Conservation (phyloP, 2,888 invertebrate species). For the Bellardia pandia region DNA sequence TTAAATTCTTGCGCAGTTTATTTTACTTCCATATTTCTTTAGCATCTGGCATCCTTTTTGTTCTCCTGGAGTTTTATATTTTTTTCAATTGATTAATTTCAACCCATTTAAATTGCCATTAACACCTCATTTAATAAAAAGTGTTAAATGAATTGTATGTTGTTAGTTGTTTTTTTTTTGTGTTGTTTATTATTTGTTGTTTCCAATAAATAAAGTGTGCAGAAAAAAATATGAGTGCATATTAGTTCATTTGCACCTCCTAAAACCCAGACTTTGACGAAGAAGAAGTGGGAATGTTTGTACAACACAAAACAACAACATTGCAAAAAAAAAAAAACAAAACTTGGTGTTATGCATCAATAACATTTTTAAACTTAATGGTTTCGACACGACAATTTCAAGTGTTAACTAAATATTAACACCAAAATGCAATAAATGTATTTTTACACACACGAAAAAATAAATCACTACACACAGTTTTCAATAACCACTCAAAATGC, state of each 20-base stretch:
- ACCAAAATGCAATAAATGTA: conserved; percentile 65
- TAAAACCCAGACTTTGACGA: conserved; percentile 3
- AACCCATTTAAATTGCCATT: conserved; percentile 67
- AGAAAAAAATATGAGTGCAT: conserved; percentile 24
- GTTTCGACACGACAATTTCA: conserved; percentile 66
- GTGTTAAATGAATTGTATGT: conserved; percentile 59
- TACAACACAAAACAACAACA: neutral
- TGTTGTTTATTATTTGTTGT: neutral
- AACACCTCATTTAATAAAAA: conserved; percentile 68
- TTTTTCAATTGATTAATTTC: conserved; percentile 64
- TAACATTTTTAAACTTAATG: conserved; percentile 63
- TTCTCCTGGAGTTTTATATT: neutral
- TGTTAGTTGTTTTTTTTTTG: conserved; percentile 10
- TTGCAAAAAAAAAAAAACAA: conserved; percentile 8
- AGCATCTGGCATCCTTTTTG: neutral
- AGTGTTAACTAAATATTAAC: conserved; percentile 71
- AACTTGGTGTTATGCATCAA: conserved; percentile 66
- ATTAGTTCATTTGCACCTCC: conserved; percentile 5
- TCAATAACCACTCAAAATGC: conserved; percentile 34
- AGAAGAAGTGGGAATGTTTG: conserved; percentile 30
- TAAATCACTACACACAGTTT: neutral
- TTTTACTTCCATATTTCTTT: no score
- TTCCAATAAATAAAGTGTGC: conserved; percentile 8
- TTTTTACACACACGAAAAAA: conserved; percentile 1
- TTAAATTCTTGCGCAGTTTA: no score